Conservation (phyloP, 2,797 vertebrate genomes). For the Enteromius fasciolatus region DNA sequence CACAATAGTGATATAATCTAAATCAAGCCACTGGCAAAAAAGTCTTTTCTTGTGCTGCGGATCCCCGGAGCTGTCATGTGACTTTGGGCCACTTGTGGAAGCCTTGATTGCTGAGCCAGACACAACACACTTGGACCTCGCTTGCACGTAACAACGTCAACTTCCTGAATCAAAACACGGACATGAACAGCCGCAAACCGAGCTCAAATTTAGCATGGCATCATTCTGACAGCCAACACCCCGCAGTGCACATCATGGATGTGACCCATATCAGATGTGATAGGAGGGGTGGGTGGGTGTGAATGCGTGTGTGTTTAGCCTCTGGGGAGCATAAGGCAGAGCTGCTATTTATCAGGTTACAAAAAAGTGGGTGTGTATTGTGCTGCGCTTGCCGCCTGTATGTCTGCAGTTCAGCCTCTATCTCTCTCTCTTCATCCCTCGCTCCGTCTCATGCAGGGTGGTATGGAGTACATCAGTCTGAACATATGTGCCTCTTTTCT, state of each 20-base stretch:
- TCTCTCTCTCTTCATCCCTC: constrained; percentile 36
- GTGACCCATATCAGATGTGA: constrained; percentile 47
- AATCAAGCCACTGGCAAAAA: background rate
- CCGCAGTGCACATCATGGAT: constrained; percentile 47
- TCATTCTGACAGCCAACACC: constrained; percentile 45
- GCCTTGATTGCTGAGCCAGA: constrained; percentile 27
- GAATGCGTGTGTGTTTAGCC: constrained; percentile 54
- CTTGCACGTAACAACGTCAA: background rate
- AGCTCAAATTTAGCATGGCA: constrained; percentile 33
- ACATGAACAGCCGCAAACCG: constrained; percentile 29
- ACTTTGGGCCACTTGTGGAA: constrained; percentile 19
- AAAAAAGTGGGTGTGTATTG: constrained; percentile 77
- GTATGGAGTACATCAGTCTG: constrained; percentile 19
- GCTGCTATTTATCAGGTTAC: constrained; percentile 79
- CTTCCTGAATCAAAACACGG: constrained; percentile 63
- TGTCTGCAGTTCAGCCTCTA: constrained; percentile 76
- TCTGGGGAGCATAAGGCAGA: constrained; percentile 69
- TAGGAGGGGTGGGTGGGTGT: constrained; percentile 24
- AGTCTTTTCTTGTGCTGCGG: background rate
- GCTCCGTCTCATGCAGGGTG: constrained; percentile 8
- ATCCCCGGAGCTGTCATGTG: background rate
- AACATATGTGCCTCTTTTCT: constrained; percentile 1
- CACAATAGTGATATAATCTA: background rate
- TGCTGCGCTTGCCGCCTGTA: constrained; percentile 76
- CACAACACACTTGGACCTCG: constrained; percentile 59